phyloP scores from a whole-genome alignment of 2,888 invertebrate species.

The Chymomyza procnemis region DNA sequence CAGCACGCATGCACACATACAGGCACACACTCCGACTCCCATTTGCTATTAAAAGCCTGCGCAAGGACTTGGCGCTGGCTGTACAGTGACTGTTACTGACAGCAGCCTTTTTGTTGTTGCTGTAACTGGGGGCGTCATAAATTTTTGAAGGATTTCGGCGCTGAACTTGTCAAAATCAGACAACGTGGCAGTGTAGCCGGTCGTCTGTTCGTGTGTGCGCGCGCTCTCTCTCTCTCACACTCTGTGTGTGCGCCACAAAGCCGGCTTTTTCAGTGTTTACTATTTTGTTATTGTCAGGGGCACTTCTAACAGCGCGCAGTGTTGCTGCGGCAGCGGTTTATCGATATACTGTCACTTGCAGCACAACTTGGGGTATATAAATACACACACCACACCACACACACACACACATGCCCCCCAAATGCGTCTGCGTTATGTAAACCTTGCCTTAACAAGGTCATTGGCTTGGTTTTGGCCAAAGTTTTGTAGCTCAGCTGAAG shows the following conservation, averaged over 20 bases:
- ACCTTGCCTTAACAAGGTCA: conserved; percentile 57
- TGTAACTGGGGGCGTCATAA: conserved; percentile 51
- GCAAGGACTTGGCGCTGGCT: background rate
- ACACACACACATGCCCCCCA: conserved; percentile 7
- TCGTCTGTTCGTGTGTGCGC: too few relatives aligned
- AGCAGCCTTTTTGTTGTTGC: conserved; percentile 29
- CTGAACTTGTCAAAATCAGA: conserved; percentile 78
- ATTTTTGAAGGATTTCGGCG: conserved; percentile 77
- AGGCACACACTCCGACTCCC: background rate
- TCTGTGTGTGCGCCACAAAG: conserved; percentile 26
- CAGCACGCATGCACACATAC: background rate
- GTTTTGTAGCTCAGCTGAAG: conserved; percentile 35
- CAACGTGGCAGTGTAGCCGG: conserved; percentile 31
- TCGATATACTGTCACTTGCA: conserved; percentile 46
- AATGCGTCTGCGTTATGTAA: conserved; percentile 1
- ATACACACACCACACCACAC: too few relatives aligned
- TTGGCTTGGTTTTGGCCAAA: conserved; percentile 45
- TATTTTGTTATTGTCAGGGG: conserved; percentile 13
- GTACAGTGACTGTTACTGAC: conserved; percentile 62
- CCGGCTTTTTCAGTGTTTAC: conserved; percentile 19
- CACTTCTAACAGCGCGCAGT: conserved; percentile 25
- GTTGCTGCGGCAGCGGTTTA: conserved; percentile 26
- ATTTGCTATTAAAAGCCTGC: background rate
- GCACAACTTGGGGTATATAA: background rate
- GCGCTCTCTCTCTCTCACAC: background rate